A percentile compares a stretch with the other conserved stretches of the same genome.
phyloP scores from a whole-genome alignment of 2,113 vertebrate genomes.

The Cochlearius cochlearius region DNA sequence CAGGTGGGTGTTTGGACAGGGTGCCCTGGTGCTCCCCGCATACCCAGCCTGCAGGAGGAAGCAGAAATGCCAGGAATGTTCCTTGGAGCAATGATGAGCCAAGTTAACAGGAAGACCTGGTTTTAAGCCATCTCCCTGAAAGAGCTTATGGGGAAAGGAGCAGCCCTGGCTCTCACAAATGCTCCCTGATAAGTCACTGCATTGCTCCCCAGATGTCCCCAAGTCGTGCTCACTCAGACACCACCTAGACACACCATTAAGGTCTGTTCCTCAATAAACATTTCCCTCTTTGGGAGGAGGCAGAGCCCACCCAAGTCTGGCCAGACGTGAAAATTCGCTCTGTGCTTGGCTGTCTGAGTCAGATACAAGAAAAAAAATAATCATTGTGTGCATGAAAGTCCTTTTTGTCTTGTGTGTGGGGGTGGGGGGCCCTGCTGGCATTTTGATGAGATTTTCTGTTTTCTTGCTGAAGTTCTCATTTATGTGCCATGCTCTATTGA shows the following conservation, averaged over 20 bases:
- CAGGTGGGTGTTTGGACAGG: neutral
- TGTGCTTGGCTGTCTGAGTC: neutral
- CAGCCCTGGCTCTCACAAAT: neutral
- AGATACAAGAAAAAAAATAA: constrained; percentile 3
- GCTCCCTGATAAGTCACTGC: neutral
- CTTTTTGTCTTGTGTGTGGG: neutral
- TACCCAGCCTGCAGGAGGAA: neutral
- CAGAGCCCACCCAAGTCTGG: constrained; percentile 50
- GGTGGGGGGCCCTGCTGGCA: neutral
- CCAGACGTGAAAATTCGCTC: neutral
- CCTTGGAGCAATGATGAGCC: neutral
- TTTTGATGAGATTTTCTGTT: neutral
- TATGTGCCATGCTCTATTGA: neutral
- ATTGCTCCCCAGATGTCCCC: neutral
- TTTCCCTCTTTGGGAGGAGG: neutral
- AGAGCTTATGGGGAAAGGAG: neutral
- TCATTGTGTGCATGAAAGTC: constrained; percentile 3
- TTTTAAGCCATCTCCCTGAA: neutral
- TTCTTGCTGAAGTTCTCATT: neutral
- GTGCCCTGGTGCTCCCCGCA: neutral
- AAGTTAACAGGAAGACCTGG: neutral
- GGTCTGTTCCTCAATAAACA: neutral
- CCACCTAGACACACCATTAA: neutral
- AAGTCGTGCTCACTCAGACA: neutral
- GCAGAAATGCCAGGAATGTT: neutral